Evolutionary conservation across 2,113 vertebrate genomes (phyloP), one percentile per base, ranked within the genome.

Genomic region (Todiramphus saurophagus): DNA sequence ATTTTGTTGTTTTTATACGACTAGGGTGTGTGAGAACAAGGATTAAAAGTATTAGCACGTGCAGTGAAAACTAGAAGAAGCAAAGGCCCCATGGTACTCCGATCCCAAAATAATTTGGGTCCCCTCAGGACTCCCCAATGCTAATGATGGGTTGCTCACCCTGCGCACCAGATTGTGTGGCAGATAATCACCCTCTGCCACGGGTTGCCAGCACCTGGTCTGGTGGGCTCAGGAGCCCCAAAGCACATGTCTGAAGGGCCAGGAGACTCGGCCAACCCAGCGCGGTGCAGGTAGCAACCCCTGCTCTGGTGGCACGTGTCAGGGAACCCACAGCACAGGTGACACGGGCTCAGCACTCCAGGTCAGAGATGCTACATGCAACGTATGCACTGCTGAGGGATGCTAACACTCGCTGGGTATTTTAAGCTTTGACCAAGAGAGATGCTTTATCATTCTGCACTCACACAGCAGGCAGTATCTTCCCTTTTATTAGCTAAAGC

Each of bases 111-210:
- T 12, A 16, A 63, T n/a, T 6, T 64, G 24, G 5, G 17, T 72
- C 27, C 18, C 16, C 37, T 79, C 17, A 58, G 75, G n/a, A 48
- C 18, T 48, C 75, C 35, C 16, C 0, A 5, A 17, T 20, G 8
- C 33, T 62, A 70, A 48, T 9, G 35, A 19, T 1, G 4, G 43
- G 46, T 67, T 0, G 0, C 25, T 82, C 14, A 0, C 37, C 44
- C 60, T 92, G 64, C 30, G 51, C 4, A 1, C 24, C 56, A 43
- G 46, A 33, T 7, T 62, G 66, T 16, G 55, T 43, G 37, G 56
- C 70, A 67, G 41, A 43, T n/a, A 70, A 58, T 13, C 31, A 30
- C 46, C 20, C 8, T 8, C 70, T 75, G 51, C 41, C 43, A 51
- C 15, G 16, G 33, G 41, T 3, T 9, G 21, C 41, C 75, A 76